Evolutionary conservation across 2,797 vertebrate species (phyloP), one percentile per base, ranked within the genome.

Genomic region (Otolemur crassicaudatus): DNA sequence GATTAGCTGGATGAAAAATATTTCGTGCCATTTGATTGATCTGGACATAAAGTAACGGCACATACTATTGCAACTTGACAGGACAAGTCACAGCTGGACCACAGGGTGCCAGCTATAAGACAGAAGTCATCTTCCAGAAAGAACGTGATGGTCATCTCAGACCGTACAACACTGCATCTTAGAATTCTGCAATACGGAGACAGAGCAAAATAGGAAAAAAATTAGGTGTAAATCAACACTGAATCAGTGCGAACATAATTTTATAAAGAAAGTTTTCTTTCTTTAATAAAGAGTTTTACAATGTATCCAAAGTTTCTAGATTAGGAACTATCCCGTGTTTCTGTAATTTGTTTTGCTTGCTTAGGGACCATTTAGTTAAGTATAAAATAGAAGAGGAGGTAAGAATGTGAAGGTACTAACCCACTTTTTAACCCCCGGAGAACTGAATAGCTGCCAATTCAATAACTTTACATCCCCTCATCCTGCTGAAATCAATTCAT

Each of bases 341-440:
- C 61, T 43, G 16, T 87, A 49, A 87, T 31, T n/a, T n/a, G 37
- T 17, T 34, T 76, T 91, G 7, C 73, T 95, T 69, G 34, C 40
- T 75, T 87, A 89, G 31, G 61, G 23, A 58, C 1, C n/a, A 61
- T 27, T 63, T 75, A 84, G 0, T 76, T 76, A 93, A 53, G 40
- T 40, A 83, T n/a, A 70, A 95, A 90, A 75, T 1, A 43, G 73
- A 56, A 77, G 88, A 75, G 72, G 37, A 92, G 94, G 63, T 49
- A 61, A 70, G 23, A 77, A 69, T 73, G 43, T 73, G 9, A 83
- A 70, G 69, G 53, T 8, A 11, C 4, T 5, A 25, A 7, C 23
- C n/a, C 20, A 58, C 4, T 60, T 95, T 87, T 92, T 85, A 80
- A 92, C 23, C n/a, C n/a, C n/a, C n/a, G n/a, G n/a, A n/a, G n/a